Evolutionary conservation across 1,140 invertebrate species (phyloP).

Genomic region (Ditylenchus dipsaci): DNA sequence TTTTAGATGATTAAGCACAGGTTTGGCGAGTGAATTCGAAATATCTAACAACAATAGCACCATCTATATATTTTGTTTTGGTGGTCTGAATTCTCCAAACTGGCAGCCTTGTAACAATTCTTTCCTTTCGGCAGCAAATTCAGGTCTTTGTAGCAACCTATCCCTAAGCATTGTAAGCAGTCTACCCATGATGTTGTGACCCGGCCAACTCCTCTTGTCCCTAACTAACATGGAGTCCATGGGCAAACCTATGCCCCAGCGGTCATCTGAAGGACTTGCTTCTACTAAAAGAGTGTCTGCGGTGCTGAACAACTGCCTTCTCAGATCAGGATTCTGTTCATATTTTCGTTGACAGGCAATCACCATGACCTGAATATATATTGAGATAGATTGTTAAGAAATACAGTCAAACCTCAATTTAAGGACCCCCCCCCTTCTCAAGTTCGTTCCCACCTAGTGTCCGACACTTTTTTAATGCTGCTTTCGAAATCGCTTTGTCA

Average conservation of each 20-base stretch:
- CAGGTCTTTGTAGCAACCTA: conserved; percentile 17
- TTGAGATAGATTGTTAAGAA: too few relatives aligned
- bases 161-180: conserved; percentile 25
- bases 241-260: conserved; percentile 24
- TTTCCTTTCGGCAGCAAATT: conserved; percentile 17
- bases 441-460: too few relatives aligned
- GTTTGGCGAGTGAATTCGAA: too few relatives aligned
- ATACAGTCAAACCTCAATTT: too few relatives aligned
- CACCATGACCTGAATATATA: conserved; percentile 23
- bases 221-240: conserved; percentile 16
- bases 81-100: too few relatives aligned
- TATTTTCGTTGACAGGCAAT: conserved; percentile 24
- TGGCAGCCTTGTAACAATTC: neutral
- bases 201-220: conserved; percentile 22
- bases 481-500: too few relatives aligned
- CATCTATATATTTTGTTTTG: too few relatives aligned
- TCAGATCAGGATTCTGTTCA: conserved; percentile 27
- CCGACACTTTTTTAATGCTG: too few relatives aligned
- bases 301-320: conserved; percentile 22
- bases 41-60: too few relatives aligned
- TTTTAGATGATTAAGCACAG: too few relatives aligned
- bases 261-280: conserved; percentile 26
- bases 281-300: conserved; percentile 16
- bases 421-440: too few relatives aligned
- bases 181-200: conserved; percentile 25